Evolutionary conservation across 2,113 vertebrate genomes (phyloP).

Genomic region (Elanus axillaris): DNA sequence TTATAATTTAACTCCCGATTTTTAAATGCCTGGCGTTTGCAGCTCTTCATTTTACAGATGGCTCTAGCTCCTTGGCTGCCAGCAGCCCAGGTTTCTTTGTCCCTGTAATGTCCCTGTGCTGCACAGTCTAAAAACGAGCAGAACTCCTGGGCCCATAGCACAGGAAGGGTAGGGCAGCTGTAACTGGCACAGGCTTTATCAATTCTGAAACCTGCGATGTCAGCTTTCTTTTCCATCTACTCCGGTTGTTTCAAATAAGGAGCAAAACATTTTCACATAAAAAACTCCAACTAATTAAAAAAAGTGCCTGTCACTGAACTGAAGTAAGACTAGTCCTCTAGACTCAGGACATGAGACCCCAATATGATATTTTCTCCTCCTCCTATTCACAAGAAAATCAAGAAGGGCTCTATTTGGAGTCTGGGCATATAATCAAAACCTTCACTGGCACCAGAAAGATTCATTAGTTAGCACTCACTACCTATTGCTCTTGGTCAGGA

Average conservation of each 20-base stretch:
- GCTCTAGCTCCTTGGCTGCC: neutral
- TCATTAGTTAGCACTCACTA: neutral
- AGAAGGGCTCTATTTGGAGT: neutral
- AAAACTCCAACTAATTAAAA: neutral
- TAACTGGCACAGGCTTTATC: neutral
- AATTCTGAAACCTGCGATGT: neutral
- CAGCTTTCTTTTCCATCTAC: neutral
- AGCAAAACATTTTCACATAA: neutral
- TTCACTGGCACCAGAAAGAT: neutral
- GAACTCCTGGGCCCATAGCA: neutral
- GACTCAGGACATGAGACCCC: neutral
- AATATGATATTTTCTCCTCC: neutral
- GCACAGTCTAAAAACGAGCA: neutral
- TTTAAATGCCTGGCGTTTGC: neutral
- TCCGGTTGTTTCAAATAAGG: neutral
- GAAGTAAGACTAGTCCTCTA: neutral
- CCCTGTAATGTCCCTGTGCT: neutral
- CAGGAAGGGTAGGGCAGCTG: rapidly evolving
- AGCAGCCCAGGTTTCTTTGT: neutral
- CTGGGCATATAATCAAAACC: neutral
- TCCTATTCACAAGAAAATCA: neutral
- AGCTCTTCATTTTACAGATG: neutral
- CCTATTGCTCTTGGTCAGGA: neutral
- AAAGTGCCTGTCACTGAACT: neutral
- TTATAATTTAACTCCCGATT: neutral